These are phyloP conservation scores for Phocoena sinus DNA, from an alignment of 2,113 vertebrate species.

Conservation along the genomic window DNA sequence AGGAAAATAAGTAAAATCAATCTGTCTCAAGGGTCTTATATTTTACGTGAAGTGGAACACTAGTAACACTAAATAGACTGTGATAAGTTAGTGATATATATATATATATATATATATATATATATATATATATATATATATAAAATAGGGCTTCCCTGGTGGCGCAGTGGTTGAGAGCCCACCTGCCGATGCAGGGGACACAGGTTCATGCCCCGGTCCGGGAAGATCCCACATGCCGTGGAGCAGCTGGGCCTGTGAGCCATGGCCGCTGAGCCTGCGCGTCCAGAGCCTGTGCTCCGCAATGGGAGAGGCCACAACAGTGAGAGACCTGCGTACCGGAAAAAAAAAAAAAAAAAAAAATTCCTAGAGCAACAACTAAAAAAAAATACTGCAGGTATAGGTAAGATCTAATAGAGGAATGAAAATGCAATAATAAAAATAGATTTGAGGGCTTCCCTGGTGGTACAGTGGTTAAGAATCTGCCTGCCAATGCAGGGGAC, in stretches of 20 bases:
- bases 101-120: background rate
- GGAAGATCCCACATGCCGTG: no score
- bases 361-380: background rate
- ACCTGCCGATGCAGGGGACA: no score
- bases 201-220: no score
- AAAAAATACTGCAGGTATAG: background rate
- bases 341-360: background rate
- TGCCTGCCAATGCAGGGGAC: no score
- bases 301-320: no score
- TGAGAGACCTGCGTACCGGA: no score
- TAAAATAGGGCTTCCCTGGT: no score
- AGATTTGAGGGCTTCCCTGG: background rate
- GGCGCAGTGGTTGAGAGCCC: no score
- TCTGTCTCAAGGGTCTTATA: background rate
- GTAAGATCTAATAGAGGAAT: background rate
- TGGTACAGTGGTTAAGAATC: no score
- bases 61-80: background rate
- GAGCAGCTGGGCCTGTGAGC: no score
- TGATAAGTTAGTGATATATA: background rate
- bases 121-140: background rate
- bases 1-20: background rate
- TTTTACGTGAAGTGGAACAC: background rate
- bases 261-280: no score
- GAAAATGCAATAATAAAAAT: background rate
- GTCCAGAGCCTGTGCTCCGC: no score